A percentile compares a stretch with the other conserved stretches of the same genome.
Evolutionary conservation across 2,888 invertebrate genomes (phyloP).

Genomic region (Tipula vernalis): DNA sequence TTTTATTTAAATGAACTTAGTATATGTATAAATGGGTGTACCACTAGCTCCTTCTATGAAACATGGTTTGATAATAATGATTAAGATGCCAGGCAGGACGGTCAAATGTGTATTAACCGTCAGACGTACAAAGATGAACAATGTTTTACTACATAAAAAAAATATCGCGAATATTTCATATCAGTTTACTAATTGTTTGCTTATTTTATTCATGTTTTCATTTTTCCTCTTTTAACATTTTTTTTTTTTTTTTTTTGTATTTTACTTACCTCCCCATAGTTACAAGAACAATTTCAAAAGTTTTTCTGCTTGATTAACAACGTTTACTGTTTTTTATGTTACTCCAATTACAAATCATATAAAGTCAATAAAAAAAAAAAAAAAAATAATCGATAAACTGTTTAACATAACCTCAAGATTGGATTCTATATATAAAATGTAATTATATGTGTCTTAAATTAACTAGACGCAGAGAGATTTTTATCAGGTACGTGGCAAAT

Average conservation of each 20-base stretch:
- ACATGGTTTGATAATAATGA: not conserved
- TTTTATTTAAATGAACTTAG: not conserved
- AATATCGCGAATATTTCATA: not conserved
- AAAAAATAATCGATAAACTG: not conserved
- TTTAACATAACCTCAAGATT: not conserved
- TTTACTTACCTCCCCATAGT: not conserved
- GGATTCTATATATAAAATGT: not conserved
- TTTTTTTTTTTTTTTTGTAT: no score
- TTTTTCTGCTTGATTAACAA: not conserved
- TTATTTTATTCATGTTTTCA: not conserved
- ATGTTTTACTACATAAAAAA: not conserved
- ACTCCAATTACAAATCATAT: not conserved
- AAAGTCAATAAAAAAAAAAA: not conserved
- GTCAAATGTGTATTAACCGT: not conserved
- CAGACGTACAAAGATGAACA: not conserved
- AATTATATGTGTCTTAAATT: not conserved
- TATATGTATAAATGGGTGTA: not conserved
- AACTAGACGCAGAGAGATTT: not conserved
- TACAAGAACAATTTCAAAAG: not conserved
- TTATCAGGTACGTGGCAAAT: not conserved
- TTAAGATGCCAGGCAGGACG: not conserved
- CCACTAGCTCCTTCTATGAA: not conserved
- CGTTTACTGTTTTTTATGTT: not conserved
- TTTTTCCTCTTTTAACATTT: not conserved
- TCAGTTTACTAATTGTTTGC: not conserved